phyloP scores from a whole-genome alignment of 2,113 vertebrate species.

The Brachyhypopomus gauderio region DNA sequence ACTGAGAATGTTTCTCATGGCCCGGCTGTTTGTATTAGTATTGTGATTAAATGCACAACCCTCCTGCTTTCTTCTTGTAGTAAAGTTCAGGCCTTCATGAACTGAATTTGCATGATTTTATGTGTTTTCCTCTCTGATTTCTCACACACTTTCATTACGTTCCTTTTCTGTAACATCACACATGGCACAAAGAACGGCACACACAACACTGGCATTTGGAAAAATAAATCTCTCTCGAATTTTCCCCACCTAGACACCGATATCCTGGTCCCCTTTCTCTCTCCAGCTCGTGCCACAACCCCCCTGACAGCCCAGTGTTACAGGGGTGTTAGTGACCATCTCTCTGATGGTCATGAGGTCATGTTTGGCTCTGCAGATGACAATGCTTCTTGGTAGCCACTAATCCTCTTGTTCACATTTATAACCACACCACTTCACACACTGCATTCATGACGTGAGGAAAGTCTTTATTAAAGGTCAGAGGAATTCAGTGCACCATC shows the following conservation, averaged over 20 bases:
- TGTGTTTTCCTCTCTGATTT: not conserved
- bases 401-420: not conserved
- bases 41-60: not conserved
- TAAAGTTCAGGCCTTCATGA: not conserved
- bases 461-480: not conserved
- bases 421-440: not conserved
- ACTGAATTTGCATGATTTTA: slow-evolving; percentile 4
- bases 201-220: slow-evolving; percentile 11
- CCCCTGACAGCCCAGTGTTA: not conserved
- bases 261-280: not conserved
- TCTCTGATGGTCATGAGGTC: not conserved
- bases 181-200: slow-evolving; percentile 23
- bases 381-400: slow-evolving; percentile 5
- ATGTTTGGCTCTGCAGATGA: not conserved
- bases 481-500: not conserved
- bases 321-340: not conserved
- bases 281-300: not conserved
- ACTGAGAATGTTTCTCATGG: not conserved
- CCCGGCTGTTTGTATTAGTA: not conserved
- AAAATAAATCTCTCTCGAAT: not conserved
- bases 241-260: not conserved
- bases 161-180: slow-evolving; percentile 11
- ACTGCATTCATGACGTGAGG: not conserved
- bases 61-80: not conserved
- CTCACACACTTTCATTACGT: not conserved